Conservation (phyloP, 2,888 invertebrate species). For the Archips xylosteana region DNA sequence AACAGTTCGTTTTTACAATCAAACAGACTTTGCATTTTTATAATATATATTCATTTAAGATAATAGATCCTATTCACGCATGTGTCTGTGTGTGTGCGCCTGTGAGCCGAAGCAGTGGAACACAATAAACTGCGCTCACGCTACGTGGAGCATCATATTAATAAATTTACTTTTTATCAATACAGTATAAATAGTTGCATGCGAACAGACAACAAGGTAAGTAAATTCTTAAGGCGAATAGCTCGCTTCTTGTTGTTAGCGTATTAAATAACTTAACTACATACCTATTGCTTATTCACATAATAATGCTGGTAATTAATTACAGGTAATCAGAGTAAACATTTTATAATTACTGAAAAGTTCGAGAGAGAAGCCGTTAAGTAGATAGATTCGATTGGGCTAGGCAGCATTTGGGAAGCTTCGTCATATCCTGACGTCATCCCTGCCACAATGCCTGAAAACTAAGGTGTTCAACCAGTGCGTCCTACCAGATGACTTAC, state of each 20-base stretch:
- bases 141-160: slow-evolving; percentile 66
- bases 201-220: slow-evolving; percentile 41
- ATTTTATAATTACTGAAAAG: not conserved
- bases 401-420: no score
- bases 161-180: slow-evolving; percentile 66
- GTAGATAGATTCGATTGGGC: no score
- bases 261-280: not conserved
- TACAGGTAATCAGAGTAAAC: not conserved
- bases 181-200: slow-evolving; percentile 50
- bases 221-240: slow-evolving; percentile 39
- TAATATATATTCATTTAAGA: slow-evolving; percentile 35
- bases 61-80: slow-evolving; percentile 29
- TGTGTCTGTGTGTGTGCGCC: slow-evolving; percentile 43
- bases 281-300: no score
- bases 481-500: no score
- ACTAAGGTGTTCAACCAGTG: no score
- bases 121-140: slow-evolving; percentile 53
- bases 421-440: no score
- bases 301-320: not conserved
- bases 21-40: slow-evolving; percentile 34
- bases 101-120: slow-evolving; percentile 45
- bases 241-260: slow-evolving; percentile 11
- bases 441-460: no score
- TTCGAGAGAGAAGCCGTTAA: no score
- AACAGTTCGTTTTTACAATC: slow-evolving; percentile 17